These are phyloP conservation scores for Chrysaora quinquecirrha DNA, from an alignment of 30 jellyfish, hydroid and myxozoan genomes.

Conservation along the genomic window DNA sequence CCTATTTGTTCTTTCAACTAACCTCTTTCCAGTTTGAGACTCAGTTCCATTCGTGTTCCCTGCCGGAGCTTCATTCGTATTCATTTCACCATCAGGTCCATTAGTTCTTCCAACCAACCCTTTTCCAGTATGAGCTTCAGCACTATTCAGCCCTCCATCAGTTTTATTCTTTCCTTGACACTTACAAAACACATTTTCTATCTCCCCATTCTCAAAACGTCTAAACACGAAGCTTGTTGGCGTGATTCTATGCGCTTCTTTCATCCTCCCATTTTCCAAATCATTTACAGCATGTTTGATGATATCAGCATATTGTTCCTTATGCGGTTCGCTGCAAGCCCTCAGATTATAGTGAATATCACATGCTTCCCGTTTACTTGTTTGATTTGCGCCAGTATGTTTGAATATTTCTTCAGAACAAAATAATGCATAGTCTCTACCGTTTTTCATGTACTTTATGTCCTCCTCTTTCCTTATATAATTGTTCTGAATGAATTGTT, in stretches of 20 bases:
- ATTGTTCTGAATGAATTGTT: slow-evolving; percentile 7
- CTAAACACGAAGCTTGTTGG: slow-evolving; percentile 34
- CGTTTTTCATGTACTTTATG: not conserved
- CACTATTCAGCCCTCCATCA: not conserved
- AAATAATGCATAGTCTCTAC: slow-evolving; percentile 26
- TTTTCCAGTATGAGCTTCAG: not conserved
- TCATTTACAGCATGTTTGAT: slow-evolving; percentile 39
- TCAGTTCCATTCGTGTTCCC: no score
- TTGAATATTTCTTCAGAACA: slow-evolving; percentile 44
- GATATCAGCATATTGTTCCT: slow-evolving; percentile 36
- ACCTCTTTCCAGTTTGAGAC: no score
- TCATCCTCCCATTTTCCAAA: slow-evolving; percentile 19
- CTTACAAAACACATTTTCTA: slow-evolving; percentile 19
- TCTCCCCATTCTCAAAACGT: not conserved
- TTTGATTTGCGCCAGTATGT: not conserved
- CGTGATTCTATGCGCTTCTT: slow-evolving; percentile 11
- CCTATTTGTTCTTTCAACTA: not conserved
- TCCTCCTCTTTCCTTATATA: slow-evolving; percentile 20
- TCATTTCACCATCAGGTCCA: no score
- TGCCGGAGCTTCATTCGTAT: no score
- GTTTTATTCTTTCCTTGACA: not conserved
- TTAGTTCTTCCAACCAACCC: no score
- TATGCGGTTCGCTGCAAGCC: slow-evolving; percentile 31
- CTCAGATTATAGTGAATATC: not conserved
- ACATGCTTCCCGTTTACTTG: slow-evolving; percentile 23